Base-by-base conservation (phyloP, 2,888 invertebrate species). In the Dryobota labecula region DNA sequence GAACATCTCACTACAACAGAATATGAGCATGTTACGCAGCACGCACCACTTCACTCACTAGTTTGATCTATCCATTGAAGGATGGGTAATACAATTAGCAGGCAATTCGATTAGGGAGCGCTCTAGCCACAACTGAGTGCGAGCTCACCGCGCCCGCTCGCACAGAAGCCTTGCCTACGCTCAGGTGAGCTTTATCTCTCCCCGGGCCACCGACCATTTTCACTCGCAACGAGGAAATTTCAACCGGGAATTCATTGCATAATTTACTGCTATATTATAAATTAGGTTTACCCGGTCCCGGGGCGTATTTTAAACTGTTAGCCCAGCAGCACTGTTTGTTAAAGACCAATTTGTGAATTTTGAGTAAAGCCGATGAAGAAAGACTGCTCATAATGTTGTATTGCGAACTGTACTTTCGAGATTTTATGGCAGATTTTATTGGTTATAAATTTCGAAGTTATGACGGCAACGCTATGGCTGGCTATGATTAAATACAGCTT, bases 241-340 rank as follows among this genome's bases (percentile, higher is more conserved):
- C 88, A 85, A 86, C 86, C 79, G 85, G 86, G 85, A 91, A 92
- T 91, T 91, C 90, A 90, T 90, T 90, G 91, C 89, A 91, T 91
- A 91, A 92, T 92, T 92, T 89, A 91, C 89, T 85, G 86, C 87
- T 89, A 90, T 90, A 91, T 90, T 92, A 91, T 91, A 91, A 91
- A 92, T 92, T 90, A 89, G 87, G 82, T 90, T 88, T 86, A 90
- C 89, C 82, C 83, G 82, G 82, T 81, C 83, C 78, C 79, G 76
- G 62, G 84, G 85, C 87, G 89, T 91, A 90, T 88, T 90, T 90
- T 88, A 91, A 91, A 90, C 89, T 87, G 87, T 88, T 87, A 86
- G 84, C 86, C 80, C 80, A 83, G 75, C 73, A 88, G 80, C 86
- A 82, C 78, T 89, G 89, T 91, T 89, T 89, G 88, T 88, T 89